These are phyloP conservation scores for Pristionchus fissidentatus DNA, from an alignment of 2,888 invertebrate species.

Conservation along the genomic window DNA sequence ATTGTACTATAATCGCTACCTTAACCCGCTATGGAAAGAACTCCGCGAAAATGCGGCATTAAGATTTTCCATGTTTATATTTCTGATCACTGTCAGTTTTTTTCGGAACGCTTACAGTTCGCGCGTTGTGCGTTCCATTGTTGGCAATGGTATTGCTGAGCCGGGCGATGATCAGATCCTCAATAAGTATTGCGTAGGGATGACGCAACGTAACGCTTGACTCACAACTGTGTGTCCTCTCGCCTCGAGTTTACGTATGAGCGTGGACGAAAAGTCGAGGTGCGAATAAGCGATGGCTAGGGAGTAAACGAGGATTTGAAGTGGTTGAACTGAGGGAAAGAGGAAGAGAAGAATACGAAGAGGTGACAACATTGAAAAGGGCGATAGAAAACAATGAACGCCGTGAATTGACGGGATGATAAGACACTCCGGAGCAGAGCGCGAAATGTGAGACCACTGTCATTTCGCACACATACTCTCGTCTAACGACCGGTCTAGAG, in stretches of 20 bases:
- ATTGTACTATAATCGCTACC: no score
- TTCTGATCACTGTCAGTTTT: no score
- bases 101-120: neutral
- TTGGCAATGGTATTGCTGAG: neutral
- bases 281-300: neutral
- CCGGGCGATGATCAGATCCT: conserved; percentile 22
- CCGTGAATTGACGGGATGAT: no score
- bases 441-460: no score
- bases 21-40: no score
- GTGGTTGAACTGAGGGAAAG: neutral
- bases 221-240: conserved; percentile 36
- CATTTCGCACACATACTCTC: no score
- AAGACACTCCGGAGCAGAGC: no score
- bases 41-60: no score
- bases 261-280: conserved; percentile 27
- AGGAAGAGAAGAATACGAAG: neutral
- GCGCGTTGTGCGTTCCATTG: conserved; percentile 23
- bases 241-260: neutral
- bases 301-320: conserved; percentile 19
- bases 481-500: no score
- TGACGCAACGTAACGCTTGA: neutral
- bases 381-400: no score
- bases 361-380: no score
- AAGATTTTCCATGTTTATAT: no score
- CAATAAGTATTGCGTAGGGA: neutral